phyloP scores from a whole-genome alignment of 2,797 vertebrate species.

The Enteromius viviparus region DNA sequence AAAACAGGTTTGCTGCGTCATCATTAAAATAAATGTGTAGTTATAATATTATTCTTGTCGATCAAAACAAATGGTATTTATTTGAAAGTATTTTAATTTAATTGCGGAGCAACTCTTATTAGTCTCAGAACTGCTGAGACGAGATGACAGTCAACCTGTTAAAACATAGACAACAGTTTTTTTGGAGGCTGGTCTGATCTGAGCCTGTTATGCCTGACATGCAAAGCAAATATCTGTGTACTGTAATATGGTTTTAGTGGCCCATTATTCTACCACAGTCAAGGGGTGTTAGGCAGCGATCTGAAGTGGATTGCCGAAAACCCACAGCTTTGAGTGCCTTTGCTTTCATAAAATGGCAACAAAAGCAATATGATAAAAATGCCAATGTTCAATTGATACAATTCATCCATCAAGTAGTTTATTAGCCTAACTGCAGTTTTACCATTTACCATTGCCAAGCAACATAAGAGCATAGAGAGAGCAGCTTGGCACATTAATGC shows the following conservation, averaged over 20 bases:
- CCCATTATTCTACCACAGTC: slow-evolving; percentile 1
- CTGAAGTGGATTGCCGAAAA: slow-evolving; percentile 17
- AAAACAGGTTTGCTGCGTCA: background rate
- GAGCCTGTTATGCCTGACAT: background rate
- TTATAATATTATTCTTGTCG: background rate
- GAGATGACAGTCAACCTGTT: background rate
- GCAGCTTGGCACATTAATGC: background rate
- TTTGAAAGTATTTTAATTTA: background rate
- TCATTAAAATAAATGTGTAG: background rate
- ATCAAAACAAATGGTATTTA: background rate
- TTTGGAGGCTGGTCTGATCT: background rate
- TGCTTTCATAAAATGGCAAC: slow-evolving; percentile 1
- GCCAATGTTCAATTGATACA: background rate
- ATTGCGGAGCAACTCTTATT: background rate
- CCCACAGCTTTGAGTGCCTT: background rate
- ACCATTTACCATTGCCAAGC: background rate
- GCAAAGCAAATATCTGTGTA: slow-evolving; percentile 8
- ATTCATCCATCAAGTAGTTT: background rate
- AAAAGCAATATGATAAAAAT: background rate
- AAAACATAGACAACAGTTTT: background rate
- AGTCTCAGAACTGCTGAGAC: background rate
- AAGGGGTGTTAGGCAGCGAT: slow-evolving; percentile 1
- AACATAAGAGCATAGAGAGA: background rate
- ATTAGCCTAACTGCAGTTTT: background rate
- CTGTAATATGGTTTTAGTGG: slow-evolving; percentile 2